phyloP scores from a whole-genome alignment of 2,888 invertebrate genomes.

The Meiosimyza decipiens region DNA sequence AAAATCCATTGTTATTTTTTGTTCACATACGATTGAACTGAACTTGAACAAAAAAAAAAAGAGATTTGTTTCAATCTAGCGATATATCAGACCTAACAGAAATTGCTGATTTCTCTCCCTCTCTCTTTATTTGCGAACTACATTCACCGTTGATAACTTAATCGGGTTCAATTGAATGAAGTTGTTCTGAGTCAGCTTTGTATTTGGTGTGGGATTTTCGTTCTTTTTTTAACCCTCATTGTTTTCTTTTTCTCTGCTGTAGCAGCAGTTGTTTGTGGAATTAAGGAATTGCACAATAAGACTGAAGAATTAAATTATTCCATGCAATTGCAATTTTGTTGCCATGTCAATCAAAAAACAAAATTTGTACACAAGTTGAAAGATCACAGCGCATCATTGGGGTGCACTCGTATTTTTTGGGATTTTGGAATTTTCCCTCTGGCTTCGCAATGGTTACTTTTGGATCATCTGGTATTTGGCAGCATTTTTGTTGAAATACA shows the following conservation, averaged over 20 bases:
- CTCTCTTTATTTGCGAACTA: not conserved
- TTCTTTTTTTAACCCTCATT: constrained; percentile 10
- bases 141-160: constrained; percentile 25
- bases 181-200: not conserved
- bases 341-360: constrained; percentile 56
- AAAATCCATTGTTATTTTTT: constrained; percentile 20
- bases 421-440: not conserved
- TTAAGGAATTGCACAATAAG: constrained; percentile 4
- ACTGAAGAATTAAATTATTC: constrained; percentile 54
- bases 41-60: not conserved
- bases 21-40: constrained; percentile 12
- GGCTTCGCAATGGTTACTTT: not conserved
- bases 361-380: constrained; percentile 6
- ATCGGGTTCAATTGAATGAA: constrained; percentile 19
- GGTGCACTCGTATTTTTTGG: not conserved
- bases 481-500: not conserved
- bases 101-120: constrained; percentile 1
- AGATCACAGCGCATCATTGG: not conserved
- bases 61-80: constrained; percentile 14
- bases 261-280: constrained; percentile 5
- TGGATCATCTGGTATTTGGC: constrained; percentile 22
- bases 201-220: constrained; percentile 25
- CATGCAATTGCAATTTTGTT: constrained; percentile 49
- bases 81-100: constrained; percentile 6
- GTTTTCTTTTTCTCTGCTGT: not conserved